Conservation (phyloP, 2,113 vertebrate species). For the Cromileptes altivelis region DNA sequence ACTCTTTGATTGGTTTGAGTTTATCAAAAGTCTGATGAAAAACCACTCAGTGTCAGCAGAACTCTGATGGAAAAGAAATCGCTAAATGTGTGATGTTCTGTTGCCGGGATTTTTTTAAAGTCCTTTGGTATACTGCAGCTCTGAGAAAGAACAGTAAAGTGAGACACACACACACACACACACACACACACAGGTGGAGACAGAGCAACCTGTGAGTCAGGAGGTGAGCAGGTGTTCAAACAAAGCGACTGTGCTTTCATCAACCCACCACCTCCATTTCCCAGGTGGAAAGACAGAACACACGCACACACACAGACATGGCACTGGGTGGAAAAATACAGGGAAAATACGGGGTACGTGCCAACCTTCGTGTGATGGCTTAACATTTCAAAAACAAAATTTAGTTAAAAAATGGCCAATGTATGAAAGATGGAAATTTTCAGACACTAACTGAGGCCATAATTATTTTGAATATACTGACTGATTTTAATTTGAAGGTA, state of each 20-base stretch:
- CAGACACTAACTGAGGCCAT: background rate
- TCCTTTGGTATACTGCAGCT: background rate
- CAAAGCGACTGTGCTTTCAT: constrained; percentile 79
- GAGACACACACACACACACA: background rate
- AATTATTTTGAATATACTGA: too few species aligned
- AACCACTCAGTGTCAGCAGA: background rate
- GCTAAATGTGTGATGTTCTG: background rate
- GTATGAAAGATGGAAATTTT: background rate
- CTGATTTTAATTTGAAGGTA: background rate
- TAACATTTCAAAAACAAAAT: background rate
- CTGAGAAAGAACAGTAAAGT: constrained; percentile 5
- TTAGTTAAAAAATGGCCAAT: background rate
- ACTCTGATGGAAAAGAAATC: background rate
- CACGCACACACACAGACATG: constrained; percentile 33
- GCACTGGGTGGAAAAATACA: constrained; percentile 56
- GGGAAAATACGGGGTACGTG: background rate
- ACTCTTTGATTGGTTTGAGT: background rate
- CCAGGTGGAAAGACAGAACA: constrained; percentile 62
- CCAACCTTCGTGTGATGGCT: background rate
- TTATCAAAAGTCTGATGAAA: background rate
- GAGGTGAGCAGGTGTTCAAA: constrained; percentile 86
- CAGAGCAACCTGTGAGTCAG: constrained; percentile 60
- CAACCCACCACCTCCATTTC: constrained; percentile 68
- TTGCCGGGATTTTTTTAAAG: constrained; percentile 19
- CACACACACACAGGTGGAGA: constrained; percentile 33